Conservation (phyloP, 2,888 invertebrate genomes). For the Campoplex capitator region DNA sequence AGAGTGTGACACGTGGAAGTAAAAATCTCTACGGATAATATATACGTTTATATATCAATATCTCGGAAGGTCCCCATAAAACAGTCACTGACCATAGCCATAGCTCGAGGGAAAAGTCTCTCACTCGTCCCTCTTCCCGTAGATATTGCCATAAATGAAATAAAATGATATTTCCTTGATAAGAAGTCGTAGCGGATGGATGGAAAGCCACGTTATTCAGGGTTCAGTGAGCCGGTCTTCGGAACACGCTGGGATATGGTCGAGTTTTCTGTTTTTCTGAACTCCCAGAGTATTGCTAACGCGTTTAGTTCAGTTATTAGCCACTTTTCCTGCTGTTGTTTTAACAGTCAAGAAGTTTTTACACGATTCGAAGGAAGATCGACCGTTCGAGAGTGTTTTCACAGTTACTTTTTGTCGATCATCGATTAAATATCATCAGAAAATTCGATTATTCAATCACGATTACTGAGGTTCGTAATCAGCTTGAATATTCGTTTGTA, state of each 20-base stretch:
- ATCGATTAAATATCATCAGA: not conserved
- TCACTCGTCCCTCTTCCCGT: constrained; percentile 59
- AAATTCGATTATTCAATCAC: not conserved
- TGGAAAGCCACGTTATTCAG: constrained; percentile 81
- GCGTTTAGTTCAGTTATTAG: constrained; percentile 8
- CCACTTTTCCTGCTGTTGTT: not conserved
- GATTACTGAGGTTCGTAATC: not conserved
- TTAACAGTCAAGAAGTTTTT: not conserved
- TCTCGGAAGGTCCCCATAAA: constrained; percentile 71
- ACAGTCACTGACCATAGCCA: constrained; percentile 55
- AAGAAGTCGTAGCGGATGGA: constrained; percentile 72
- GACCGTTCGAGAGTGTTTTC: not conserved
- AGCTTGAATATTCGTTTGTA: not conserved
- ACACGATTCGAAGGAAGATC: not conserved
- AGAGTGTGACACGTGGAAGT: constrained; percentile 54
- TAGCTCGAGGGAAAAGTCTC: constrained; percentile 57
- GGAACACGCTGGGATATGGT: not conserved
- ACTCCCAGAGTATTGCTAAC: not conserved
- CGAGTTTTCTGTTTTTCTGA: constrained; percentile 17
- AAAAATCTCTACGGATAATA: constrained; percentile 52
- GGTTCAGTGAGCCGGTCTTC: constrained; percentile 76
- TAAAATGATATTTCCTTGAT: constrained; percentile 84
- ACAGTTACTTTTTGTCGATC: not conserved
- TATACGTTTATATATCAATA: constrained; percentile 70
- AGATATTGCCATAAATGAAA: constrained; percentile 84